Evolutionary conservation across 2,888 invertebrate species (phyloP), one percentile per base, ranked within the genome.

Genomic region (Hecatera dysodea): DNA sequence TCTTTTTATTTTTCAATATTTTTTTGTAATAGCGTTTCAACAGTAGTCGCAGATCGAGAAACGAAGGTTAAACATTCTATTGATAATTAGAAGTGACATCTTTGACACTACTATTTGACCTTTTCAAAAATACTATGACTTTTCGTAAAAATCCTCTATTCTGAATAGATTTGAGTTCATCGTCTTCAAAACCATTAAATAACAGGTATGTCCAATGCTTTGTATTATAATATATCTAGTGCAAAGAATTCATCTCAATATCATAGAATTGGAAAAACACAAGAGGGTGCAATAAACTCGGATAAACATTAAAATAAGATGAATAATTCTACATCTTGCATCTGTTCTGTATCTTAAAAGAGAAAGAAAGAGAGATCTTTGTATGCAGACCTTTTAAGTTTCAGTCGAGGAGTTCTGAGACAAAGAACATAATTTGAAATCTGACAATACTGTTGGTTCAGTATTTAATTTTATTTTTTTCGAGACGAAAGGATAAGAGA

Each of bases 201-300:
- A 59, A 59, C 29, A 52, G n/a, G 27, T 59, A 73, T 46, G 57
- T 77, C n/a, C 36, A 60, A 70, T 73, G 33, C 11, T n/a, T 71
- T 61, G 36, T 61, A 44, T 42, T 69, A 2, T 24, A 36, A 42
- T 48, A 69, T 22, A 55, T 27, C 22, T 24, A 6, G 7, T 2
- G 46, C 39, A 39, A 29, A 36, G 12, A 44, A 44, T 78, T 48
- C 19, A 67, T 59, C n/a, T 63, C 17, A 42, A 48, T 61, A 48
- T 48, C 39, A 39, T 22, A 15, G 0, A 53, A 29, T 33, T 39
- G 6, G 27, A 52, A 42, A 8, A 71, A 46, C 15, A 70, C 1
- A 19, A 53, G 24, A 29, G 27, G 59, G 74, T 63, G 42, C 59
- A 73, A 63, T 64, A 48, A 60, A 55, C 61, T 71, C 22, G 12